Evolutionary conservation across 2,888 invertebrate species (phyloP).

Genomic region (Pammene fasciana): DNA sequence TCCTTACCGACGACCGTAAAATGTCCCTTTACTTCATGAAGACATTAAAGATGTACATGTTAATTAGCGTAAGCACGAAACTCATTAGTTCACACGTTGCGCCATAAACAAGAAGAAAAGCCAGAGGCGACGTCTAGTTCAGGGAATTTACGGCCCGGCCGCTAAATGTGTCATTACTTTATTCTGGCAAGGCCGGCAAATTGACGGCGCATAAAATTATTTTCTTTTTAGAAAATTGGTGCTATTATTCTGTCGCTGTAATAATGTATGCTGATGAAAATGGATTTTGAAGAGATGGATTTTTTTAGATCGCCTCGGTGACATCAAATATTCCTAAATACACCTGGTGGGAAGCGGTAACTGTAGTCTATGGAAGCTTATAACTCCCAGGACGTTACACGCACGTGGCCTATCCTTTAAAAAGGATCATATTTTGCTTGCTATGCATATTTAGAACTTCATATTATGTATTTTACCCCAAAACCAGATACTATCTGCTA

Average conservation of each 20-base stretch:
- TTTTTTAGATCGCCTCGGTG: neutral
- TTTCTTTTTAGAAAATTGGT: conserved; percentile 19
- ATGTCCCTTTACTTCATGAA: conserved; percentile 12
- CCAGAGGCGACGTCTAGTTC: conserved; percentile 16
- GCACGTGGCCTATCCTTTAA: no score
- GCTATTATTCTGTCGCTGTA: neutral
- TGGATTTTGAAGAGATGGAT: neutral
- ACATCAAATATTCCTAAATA: neutral
- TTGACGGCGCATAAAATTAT: conserved; percentile 19
- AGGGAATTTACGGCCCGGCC: conserved; percentile 35
- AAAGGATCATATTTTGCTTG: no score
- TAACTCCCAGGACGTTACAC: no score
- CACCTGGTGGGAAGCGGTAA: no score
- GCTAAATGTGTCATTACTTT: conserved; percentile 39
- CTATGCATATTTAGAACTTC: no score
- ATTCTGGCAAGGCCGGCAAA: conserved; percentile 37
- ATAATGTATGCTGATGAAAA: conserved; percentile 1
- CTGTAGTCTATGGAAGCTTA: no score
- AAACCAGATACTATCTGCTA: no score
- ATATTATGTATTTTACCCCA: no score
- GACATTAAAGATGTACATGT: conserved; percentile 26
- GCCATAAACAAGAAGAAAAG: conserved; percentile 23
- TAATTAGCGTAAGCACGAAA: conserved; percentile 19
- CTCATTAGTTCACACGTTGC: conserved; percentile 22
- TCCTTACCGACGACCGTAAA: neutral